phyloP scores from a whole-genome alignment of 2,888 invertebrate species.

The Metopia argyrocephala region DNA sequence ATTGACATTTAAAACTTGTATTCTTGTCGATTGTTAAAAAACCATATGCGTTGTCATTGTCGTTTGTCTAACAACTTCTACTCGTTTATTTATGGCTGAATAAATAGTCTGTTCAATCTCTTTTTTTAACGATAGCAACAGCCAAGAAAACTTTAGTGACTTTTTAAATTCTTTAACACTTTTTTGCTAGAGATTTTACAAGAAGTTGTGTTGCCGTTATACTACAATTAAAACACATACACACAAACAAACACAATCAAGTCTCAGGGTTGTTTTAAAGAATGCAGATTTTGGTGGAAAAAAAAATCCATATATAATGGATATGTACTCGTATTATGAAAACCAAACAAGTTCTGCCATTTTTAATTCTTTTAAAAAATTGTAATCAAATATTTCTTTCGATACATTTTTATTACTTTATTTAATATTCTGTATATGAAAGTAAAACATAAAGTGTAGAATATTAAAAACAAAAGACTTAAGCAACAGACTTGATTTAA shows the following conservation, averaged over 20 bases:
- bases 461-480: no score
- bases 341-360: no score
- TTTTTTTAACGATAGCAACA: constrained; percentile 34
- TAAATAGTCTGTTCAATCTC: no score
- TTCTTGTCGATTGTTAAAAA: background rate
- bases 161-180: constrained; percentile 46
- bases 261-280: constrained; percentile 41
- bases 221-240: no score
- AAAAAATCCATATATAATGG: no score
- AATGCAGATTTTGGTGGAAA: constrained; percentile 23
- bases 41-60: constrained; percentile 2
- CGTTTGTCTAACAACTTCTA: background rate
- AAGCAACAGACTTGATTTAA: no score
- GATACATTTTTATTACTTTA: no score
- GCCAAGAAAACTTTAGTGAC: constrained; percentile 9
- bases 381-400: no score
- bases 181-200: constrained; percentile 22
- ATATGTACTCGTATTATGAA: no score
- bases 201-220: constrained; percentile 39
- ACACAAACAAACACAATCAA: constrained; percentile 1
- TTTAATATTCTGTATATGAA: no score
- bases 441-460: no score
- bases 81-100: constrained; percentile 39
- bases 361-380: no score
- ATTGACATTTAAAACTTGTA: constrained; percentile 62